Evolutionary conservation across 2,888 invertebrate genomes (phyloP), one percentile per base, ranked within the genome.

Genomic region (Lycophotia porphyrea): DNA sequence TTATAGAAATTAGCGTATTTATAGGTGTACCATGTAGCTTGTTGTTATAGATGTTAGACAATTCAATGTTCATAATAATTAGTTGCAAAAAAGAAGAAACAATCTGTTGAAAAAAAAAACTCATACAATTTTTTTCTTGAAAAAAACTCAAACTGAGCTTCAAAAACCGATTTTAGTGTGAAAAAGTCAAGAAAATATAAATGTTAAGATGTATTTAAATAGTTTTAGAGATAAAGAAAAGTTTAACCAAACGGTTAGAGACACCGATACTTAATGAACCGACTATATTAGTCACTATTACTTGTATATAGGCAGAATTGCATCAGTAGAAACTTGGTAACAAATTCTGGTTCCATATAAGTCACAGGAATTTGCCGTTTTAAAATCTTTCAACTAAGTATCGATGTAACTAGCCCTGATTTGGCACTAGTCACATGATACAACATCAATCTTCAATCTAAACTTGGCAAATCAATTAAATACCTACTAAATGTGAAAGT

Each of bases 31-130:
- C 85, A 76, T 55, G 93, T 93, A 93, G 93, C 85, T 91, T 90
- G 93, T 93, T 94, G 92, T 93, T 89, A 90, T 94, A 94, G 94
- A 84, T 91, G 89, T 92, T 95, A 95, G 94, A 82, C 90, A 88
- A 91, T 92, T 94, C 84, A 88, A 91, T 92, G 92, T 94, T 93
- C 88, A 88, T 82, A 85, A 47, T 68, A 78, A 83, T 81, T 85
- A 85, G 83, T 83, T 94, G 92, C 93, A 82, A 86, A 70, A 83
- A 81, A 84, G 49, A 76, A 81, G 81, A 11, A 27, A 7, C 8
- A 63, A 80, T 82, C 82, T 83, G 82, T 82, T 81, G 74, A 83
- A 80, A 79, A 88, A 72, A 79, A 71, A 85, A 74, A 63, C 27
- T 76, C n/a, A n/a, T 68, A 76, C 27, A 24, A 65, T 74, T 67